Percentiles rank a stretch among this genome's conserved stretches.
These are phyloP conservation scores for Danio tinwini DNA, from an alignment of 2,797 vertebrate species.

Conservation along the genomic window DNA sequence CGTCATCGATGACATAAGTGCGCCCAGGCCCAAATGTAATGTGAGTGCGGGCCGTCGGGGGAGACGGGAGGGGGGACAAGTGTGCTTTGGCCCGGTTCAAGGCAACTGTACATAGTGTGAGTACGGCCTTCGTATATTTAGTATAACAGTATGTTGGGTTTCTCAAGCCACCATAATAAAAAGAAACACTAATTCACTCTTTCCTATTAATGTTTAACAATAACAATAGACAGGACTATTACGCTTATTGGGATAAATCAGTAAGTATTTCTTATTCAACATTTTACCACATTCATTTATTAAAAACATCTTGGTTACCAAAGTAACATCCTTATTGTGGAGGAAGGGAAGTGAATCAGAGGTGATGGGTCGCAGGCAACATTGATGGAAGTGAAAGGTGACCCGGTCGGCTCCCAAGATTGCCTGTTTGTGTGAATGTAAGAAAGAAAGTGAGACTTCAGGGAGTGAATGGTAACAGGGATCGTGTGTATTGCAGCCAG, in stretches of 20 bases:
- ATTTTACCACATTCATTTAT: not conserved
- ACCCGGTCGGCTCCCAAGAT: constrained; percentile 14
- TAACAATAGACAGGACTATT: not conserved
- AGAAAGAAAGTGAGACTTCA: constrained; percentile 41
- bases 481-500: constrained; percentile 82
- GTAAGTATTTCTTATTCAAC: not conserved
- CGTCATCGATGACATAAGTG: too few species aligned
- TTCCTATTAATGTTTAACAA: not conserved
- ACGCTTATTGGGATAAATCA: not conserved
- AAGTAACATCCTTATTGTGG: constrained; percentile 10
- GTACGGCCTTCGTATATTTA: too few species aligned
- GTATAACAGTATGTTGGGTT: too few species aligned
- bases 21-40: too few species aligned
- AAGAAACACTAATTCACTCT: not conserved
- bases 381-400: constrained; percentile 21
- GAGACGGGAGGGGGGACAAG: too few species aligned
- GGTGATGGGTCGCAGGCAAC: constrained; percentile 4
- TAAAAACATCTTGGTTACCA: not conserved
- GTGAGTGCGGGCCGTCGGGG: too few species aligned
- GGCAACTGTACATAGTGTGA: too few species aligned
- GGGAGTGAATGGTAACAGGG: constrained; percentile 62
- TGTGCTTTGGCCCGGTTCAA: too few species aligned
- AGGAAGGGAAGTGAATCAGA: not conserved
- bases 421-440: constrained; percentile 33
- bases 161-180: too few species aligned